These are phyloP conservation scores for Sarcophaga bullata DNA, from an alignment of 1,140 invertebrate species.

Conservation along the genomic window DNA sequence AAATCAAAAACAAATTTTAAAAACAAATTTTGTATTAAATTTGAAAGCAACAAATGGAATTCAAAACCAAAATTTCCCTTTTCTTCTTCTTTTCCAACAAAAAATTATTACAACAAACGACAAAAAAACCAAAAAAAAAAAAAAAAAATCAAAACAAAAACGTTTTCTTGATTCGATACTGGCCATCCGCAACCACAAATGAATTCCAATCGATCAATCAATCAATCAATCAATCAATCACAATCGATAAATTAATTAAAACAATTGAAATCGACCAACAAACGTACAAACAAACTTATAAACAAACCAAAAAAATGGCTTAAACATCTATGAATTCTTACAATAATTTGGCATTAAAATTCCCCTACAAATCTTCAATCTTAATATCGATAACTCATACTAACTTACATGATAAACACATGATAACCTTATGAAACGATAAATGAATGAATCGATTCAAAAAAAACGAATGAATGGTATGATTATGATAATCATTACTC, in stretches of 20 bases:
- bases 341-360: background rate
- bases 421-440: background rate
- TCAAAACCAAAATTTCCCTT: conserved; percentile 33
- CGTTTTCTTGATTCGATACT: conserved; percentile 2
- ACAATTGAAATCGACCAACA: background rate
- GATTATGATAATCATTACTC: background rate
- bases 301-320: background rate
- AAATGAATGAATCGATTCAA: background rate
- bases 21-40: background rate
- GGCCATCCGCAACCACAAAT: background rate
- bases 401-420: background rate
- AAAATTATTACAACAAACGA: no score
- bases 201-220: background rate
- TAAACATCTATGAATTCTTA: background rate
- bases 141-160: background rate
- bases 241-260: conserved; percentile 1
- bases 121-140: background rate
- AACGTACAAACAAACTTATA: background rate
- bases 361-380: background rate
- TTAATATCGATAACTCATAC: background rate
- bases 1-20: background rate
- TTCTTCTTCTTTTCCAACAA: conserved; percentile 19
- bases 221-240: background rate
- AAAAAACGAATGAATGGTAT: conserved; percentile 5
- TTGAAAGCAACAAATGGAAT: conserved; percentile 1